These are phyloP conservation scores for Chelidonichthys spinosus DNA, from an alignment of 2,797 vertebrate species.

Conservation along the genomic window DNA sequence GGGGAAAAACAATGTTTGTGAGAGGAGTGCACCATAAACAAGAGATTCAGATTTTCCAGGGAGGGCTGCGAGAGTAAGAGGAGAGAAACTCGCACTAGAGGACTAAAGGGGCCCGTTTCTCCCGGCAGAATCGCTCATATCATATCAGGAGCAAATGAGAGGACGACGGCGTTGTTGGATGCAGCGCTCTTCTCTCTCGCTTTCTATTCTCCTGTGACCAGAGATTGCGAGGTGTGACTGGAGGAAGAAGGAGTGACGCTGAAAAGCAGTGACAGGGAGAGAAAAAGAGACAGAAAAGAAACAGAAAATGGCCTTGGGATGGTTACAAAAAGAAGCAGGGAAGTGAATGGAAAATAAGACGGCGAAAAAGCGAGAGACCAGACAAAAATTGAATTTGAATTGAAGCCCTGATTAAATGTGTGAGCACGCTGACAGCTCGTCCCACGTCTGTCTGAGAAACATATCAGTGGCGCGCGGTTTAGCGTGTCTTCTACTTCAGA, in stretches of 20 bases:
- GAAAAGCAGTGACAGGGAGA: slow-evolving; percentile 50
- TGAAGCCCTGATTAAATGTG: background rate
- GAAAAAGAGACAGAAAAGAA: slow-evolving; percentile 48
- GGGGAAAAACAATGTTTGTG: slow-evolving; percentile 60
- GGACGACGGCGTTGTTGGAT: slow-evolving; percentile 28
- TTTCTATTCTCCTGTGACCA: slow-evolving; percentile 50
- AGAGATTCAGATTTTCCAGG: slow-evolving; percentile 74
- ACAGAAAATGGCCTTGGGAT: slow-evolving; percentile 49
- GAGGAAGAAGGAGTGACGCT: slow-evolving; percentile 51
- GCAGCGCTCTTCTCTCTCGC: slow-evolving; percentile 34
- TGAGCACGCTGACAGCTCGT: no score
- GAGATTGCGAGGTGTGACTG: slow-evolving; percentile 64
- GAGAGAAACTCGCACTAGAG: slow-evolving; percentile 18
- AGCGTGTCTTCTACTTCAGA: background rate
- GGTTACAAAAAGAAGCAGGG: slow-evolving; percentile 30
- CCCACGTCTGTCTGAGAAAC: background rate
- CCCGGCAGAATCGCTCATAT: slow-evolving; percentile 41
- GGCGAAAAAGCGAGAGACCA: background rate
- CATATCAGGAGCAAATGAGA: slow-evolving; percentile 55
- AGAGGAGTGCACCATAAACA: slow-evolving; percentile 67
- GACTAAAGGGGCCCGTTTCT: slow-evolving; percentile 15
- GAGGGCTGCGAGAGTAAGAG: slow-evolving; percentile 22
- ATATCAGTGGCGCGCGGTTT: background rate
- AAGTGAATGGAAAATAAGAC: slow-evolving; percentile 18
- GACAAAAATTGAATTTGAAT: slow-evolving; percentile 19